A percentile compares a stretch with the other conserved stretches of the same genome.
Conservation (phyloP, 1,140 invertebrate genomes). For the Megalopta genalis region DNA sequence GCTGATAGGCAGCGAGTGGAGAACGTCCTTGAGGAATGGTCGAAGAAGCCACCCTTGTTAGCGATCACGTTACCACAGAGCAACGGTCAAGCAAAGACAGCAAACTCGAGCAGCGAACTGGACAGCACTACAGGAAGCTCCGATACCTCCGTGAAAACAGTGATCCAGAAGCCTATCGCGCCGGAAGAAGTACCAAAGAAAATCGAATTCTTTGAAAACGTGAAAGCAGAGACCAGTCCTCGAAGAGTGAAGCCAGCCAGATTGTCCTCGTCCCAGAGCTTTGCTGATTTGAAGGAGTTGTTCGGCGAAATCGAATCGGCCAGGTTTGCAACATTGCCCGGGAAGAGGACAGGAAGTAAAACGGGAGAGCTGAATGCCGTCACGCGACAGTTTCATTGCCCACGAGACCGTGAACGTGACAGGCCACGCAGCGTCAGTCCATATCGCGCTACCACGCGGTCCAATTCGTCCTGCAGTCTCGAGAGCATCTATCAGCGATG, state of each 20-base stretch:
- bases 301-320: constrained; percentile 85
- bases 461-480: constrained; percentile 81
- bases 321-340: constrained; percentile 58
- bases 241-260: constrained; percentile 24
- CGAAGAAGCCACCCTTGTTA: constrained; percentile 67
- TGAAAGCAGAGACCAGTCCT: constrained; percentile 69
- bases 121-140: constrained; percentile 84
- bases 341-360: constrained; percentile 60
- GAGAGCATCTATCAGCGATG: constrained; percentile 84
- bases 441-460: constrained; percentile 67
- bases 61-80: constrained; percentile 63
- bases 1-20: constrained; percentile 76
- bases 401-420: constrained; percentile 71
- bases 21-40: constrained; percentile 78
- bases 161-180: constrained; percentile 79
- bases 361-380: constrained; percentile 66
- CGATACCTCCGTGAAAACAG: constrained; percentile 85
- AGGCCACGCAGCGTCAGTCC: constrained; percentile 76
- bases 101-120: constrained; percentile 81
- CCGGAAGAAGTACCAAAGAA: constrained; percentile 85
- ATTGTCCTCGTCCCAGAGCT: constrained; percentile 84
- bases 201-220: constrained; percentile 90
- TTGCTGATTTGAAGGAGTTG: constrained; percentile 87
- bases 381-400: constrained; percentile 66
- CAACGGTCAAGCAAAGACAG: constrained; percentile 62